phyloP scores from a whole-genome alignment of 2,113 vertebrate genomes.

The Buteo buteo region DNA sequence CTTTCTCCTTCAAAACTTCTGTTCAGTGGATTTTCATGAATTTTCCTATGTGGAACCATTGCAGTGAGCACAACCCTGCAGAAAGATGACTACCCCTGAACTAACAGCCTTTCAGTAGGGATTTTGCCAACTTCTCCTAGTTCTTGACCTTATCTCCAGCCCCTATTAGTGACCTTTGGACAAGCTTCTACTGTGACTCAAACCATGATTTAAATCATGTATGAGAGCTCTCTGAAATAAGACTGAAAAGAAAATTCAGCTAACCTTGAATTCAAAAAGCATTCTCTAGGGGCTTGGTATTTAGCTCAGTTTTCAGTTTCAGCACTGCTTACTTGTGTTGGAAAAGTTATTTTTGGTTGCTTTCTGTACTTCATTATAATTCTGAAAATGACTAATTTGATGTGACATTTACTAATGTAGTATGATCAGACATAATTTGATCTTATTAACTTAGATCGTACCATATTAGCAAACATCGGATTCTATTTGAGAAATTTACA shows the following conservation, averaged over 20 bases:
- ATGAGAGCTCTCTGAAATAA: neutral
- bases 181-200: neutral
- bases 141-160: neutral
- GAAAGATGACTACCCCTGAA: neutral
- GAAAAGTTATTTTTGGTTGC: conserved; percentile 68
- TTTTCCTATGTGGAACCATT: neutral
- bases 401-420: conserved; percentile 71
- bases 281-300: neutral
- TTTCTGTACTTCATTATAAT: conserved; percentile 56
- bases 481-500: conserved; percentile 65
- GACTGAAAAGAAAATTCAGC: neutral
- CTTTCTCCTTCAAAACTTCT: neutral
- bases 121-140: neutral
- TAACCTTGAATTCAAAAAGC: neutral
- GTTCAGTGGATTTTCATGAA: neutral
- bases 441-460: conserved; percentile 70
- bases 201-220: neutral
- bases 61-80: neutral
- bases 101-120: neutral
- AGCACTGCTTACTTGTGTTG: conserved; percentile 50
- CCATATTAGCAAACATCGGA: conserved; percentile 68
- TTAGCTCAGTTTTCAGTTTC: neutral
- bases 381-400: conserved; percentile 69
- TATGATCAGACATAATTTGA: conserved; percentile 74
- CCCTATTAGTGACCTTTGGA: neutral